Base-by-base conservation (phyloP, 2,888 invertebrate species). In the Trichopoda pennipes region DNA sequence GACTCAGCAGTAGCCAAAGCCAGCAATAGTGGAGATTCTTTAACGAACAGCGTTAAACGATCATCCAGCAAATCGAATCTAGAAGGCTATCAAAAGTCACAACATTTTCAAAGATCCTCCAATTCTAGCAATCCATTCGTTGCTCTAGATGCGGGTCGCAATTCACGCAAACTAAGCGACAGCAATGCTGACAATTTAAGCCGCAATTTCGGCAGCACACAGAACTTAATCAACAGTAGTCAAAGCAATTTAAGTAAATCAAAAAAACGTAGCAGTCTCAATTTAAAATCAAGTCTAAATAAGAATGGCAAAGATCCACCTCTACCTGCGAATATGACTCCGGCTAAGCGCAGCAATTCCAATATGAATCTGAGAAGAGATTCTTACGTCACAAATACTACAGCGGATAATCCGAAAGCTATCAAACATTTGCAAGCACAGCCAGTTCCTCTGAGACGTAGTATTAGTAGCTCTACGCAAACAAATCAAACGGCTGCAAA, bases 131-230 rank as follows among this genome's bases (percentile, higher is more conserved):
- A 88, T 85, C 87, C 88, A 4, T 88, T 90, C 38, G 86, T 87
- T 4, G 63, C 47, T 8, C 84, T 86, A 23, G 88, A 87, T 6
- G 21, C 66, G 9, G 51, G 86, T 1, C 86, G 87, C 17, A 86
- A 85, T 66, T 86, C 86, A 60, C 89, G 88, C 76, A 91, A 91
- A 47, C 85, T 86, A 47, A 88, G 88, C 74, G 88, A 87, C 60
- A 80, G 78, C 10, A 88, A 87, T 66, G 86, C 87, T 0, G 87
- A 88, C 23, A 90, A 91, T 80, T 85, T 91, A 53, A 90, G 87
- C 64, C 89, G 90, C 16, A 90, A 90, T 77, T 91, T 90, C 79
- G 91, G 91, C 55, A 91, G 91, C 86, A 91, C 91, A 10, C 91
- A 91, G 69, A 91, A 91, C 79, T 86, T 91, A 42, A 89, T 91